A percentile compares a stretch with the other conserved stretches of the same genome.
Conservation (phyloP, 2,888 invertebrate genomes). For the Allacma fusca region DNA sequence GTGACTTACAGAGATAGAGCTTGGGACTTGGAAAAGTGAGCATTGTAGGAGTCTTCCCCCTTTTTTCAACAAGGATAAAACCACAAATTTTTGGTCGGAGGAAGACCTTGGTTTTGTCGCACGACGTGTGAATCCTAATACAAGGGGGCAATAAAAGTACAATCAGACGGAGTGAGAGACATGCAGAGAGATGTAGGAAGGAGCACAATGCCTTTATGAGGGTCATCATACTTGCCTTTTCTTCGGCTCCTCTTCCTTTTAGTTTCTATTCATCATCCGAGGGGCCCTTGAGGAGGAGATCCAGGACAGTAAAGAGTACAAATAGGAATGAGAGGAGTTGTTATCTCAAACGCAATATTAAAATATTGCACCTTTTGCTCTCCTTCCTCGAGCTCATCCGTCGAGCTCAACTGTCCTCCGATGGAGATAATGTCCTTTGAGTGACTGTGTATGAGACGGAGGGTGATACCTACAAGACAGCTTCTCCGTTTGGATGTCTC, state of each 20-base stretch:
- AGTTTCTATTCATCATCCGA: slow-evolving; percentile 26
- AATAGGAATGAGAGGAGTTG: neutral
- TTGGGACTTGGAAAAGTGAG: too few relatives aligned
- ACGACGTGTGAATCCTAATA: slow-evolving; percentile 61
- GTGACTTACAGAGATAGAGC: too few relatives aligned
- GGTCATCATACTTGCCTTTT: slow-evolving; percentile 46
- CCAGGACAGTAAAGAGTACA: neutral
- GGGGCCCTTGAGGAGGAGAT: slow-evolving; percentile 30
- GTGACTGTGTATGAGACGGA: neutral
- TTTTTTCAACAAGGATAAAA: slow-evolving; percentile 10
- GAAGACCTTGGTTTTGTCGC: slow-evolving; percentile 48
- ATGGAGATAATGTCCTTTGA: neutral
- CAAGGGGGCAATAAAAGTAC: slow-evolving; percentile 49
- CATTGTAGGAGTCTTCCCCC: too few relatives aligned
- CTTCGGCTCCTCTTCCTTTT: slow-evolving; percentile 41
- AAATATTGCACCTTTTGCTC: slow-evolving; percentile 21
- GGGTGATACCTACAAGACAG: neutral
- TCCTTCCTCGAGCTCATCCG: neutral
- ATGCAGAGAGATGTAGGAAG: slow-evolving; percentile 8
- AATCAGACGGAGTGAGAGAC: slow-evolving; percentile 33
- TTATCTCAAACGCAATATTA: neutral
- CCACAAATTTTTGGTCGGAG: slow-evolving; percentile 38
- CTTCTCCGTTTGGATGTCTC: neutral
- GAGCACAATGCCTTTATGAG: slow-evolving; percentile 46
- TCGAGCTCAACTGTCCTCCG: neutral